Percentiles rank a stretch among this genome's conserved stretches.
phyloP scores from a whole-genome alignment of 2,888 invertebrate genomes.

The Lepidochrysops patricia region DNA sequence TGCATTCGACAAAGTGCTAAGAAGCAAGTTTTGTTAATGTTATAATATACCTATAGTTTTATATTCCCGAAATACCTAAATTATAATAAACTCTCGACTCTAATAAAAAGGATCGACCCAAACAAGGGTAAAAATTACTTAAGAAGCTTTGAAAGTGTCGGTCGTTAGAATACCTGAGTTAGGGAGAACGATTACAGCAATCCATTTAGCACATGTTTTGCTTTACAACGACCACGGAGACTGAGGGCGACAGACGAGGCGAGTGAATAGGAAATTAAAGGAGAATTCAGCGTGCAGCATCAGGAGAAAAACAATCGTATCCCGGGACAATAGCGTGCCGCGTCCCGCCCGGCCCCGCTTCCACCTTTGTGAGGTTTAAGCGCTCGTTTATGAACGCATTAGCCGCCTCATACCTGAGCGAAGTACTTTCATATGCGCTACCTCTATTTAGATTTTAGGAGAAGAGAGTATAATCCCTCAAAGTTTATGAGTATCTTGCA shows the following conservation, averaged over 20 bases:
- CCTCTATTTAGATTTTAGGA: background rate
- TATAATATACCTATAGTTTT: no score
- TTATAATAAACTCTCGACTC: no score
- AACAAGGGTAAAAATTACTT: no score
- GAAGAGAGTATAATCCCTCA: background rate
- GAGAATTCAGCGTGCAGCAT: conserved; percentile 20
- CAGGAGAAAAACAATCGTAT: conserved; percentile 11
- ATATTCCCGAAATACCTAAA: no score
- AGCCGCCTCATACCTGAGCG: background rate
- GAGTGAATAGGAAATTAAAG: conserved; percentile 26
- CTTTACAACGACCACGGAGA: conserved; percentile 19
- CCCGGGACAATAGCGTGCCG: conserved; percentile 13
- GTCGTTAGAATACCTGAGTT: conserved; percentile 22
- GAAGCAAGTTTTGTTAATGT: background rate
- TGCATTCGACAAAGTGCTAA: background rate
- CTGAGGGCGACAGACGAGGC: conserved; percentile 21
- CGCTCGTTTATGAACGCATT: background rate
- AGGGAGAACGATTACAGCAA: conserved; percentile 24
- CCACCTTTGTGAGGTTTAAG: background rate
- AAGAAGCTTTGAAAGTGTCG: no score
- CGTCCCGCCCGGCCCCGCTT: background rate
- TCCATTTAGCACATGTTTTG: conserved; percentile 26
- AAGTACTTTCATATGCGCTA: background rate
- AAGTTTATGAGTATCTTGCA: no score
- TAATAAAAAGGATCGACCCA: no score